Base-by-base conservation (phyloP, 2,113 vertebrate species). In the Hippoglossus stenolepis region DNA sequence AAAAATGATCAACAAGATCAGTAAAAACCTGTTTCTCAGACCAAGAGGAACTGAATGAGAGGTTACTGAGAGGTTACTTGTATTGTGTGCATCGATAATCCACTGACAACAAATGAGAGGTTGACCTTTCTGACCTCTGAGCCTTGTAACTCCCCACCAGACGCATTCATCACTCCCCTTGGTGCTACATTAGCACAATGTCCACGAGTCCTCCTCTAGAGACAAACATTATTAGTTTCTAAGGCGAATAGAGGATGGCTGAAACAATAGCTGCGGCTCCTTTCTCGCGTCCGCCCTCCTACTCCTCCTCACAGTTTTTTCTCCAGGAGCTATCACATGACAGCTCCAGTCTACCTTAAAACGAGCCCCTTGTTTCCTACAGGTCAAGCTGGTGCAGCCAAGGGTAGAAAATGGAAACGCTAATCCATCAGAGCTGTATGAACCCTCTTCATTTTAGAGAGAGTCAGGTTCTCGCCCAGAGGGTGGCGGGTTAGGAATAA, bases 151-250 rank as follows among this genome's bases (percentile, higher is more conserved):
- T 84, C 87, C 85, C 66, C 75, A 65, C 77, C 86, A 94, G 92
- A 94, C 92, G 66, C 87, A 90, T 94, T 84, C 75, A 93, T 93
- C 91, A 93, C 80, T 79, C 76, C 62, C 56, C 65, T 84, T 65
- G 24, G 38, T 77, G 64, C 85, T 75, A 79, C 77, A 86, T 65
- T 66, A 82, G 70, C 84, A 85, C 83, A 83, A 86, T 73, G 74
- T 84, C 84, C 74, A 73, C 47, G 13, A 75, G 85, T 73, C 87
- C 58, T 87, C 67, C 49, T 73, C 58, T 4, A 78, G 85, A 80
- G 76, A 78, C 77, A 74, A 79, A 77, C 58, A 65, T 72, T 80
- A 89, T 90, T 85, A 89, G 45, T 87, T 74, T 65, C 73, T 77
- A 58, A 20, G 38, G 71, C 61, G 72, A 82, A 76, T 77, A 79